phyloP scores from a whole-genome alignment of 2,888 invertebrate genomes.

The Ormyrus nitidulus region DNA sequence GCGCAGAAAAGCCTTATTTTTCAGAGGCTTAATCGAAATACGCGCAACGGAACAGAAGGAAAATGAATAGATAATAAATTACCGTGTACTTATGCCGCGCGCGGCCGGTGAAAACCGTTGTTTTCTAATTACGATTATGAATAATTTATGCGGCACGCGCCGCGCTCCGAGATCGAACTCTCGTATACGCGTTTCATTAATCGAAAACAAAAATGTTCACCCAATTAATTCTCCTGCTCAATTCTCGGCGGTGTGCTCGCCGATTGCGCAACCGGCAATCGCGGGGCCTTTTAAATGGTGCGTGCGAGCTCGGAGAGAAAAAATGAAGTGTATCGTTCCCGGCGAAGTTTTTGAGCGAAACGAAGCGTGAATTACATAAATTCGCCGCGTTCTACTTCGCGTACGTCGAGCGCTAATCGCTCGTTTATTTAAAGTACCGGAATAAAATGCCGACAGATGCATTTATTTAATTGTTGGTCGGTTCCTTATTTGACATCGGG shows the following conservation, averaged over 20 bases:
- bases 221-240: constrained; percentile 43
- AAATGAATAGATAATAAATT: constrained; percentile 26
- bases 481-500: not conserved
- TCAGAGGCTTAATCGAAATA: too few relatives aligned
- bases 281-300: not conserved
- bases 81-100: not conserved
- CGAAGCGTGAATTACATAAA: constrained; percentile 22
- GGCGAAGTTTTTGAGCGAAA: constrained; percentile 4
- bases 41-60: not conserved
- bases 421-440: constrained; percentile 1
- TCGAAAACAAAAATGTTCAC: constrained; percentile 23
- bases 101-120: constrained; percentile 7
- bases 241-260: not conserved
- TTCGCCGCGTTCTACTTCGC: constrained; percentile 6
- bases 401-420: constrained; percentile 5
- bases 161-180: not conserved
- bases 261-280: constrained; percentile 11
- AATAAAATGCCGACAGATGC: not conserved
- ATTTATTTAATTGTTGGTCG: constrained; percentile 4
- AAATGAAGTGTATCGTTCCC: constrained; percentile 9
- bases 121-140: constrained; percentile 52
- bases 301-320: not conserved
- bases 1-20: too few relatives aligned
- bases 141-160: constrained; percentile 39
- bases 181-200: not conserved